Evolutionary conservation across 2,113 vertebrate species (phyloP).

Genomic region (Triplophysa tibetana): DNA sequence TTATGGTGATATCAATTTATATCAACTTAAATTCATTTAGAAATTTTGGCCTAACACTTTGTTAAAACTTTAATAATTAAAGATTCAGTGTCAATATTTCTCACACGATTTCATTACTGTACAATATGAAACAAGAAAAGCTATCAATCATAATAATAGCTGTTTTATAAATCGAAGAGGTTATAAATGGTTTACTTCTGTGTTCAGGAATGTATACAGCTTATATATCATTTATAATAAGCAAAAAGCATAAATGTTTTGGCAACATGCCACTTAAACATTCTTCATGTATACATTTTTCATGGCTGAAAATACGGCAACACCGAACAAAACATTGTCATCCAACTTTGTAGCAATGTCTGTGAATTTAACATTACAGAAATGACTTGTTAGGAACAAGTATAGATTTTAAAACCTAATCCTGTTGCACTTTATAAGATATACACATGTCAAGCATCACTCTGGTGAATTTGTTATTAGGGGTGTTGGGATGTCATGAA

Average conservation of each 20-base stretch:
- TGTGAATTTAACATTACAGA: neutral
- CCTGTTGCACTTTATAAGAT: neutral
- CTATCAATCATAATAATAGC: conserved; percentile 60
- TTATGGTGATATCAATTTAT: no score
- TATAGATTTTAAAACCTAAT: neutral
- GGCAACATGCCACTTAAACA: neutral
- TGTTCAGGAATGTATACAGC: neutral
- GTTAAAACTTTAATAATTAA: conserved; percentile 65
- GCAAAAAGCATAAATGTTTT: neutral
- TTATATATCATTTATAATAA: neutral
- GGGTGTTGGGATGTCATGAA: no score
- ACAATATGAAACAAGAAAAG: conserved; percentile 49
- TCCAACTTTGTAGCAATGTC: neutral
- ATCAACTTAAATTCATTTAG: conserved; percentile 35
- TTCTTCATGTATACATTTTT: neutral
- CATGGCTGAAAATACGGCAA: neutral
- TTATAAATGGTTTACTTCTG: neutral
- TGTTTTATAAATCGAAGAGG: conserved; percentile 44
- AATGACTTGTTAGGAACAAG: neutral
- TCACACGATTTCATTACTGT: conserved; percentile 51
- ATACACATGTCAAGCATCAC: neutral
- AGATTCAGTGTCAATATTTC: conserved; percentile 66
- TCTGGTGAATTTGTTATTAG: no score
- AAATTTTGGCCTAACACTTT: conserved; percentile 52
- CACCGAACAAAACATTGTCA: neutral